phyloP scores from a whole-genome alignment of 2,797 vertebrate genomes.

The Loriculus beryllinus region DNA sequence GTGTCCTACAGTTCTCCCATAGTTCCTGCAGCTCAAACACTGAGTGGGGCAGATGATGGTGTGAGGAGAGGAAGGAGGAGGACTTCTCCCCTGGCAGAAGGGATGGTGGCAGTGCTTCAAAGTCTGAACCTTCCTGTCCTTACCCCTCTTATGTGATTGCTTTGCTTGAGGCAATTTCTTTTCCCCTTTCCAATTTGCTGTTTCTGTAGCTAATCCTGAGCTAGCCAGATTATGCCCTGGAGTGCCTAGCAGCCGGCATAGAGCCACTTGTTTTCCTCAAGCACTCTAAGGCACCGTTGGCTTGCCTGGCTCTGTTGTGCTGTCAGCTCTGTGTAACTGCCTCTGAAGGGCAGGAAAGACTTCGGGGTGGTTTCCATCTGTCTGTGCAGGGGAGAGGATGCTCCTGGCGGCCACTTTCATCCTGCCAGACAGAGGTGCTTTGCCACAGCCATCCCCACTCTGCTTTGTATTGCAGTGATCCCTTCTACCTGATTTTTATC shows the following conservation, averaged over 20 bases:
- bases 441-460: neutral
- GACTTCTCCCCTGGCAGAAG: neutral
- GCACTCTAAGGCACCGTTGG: rapidly evolving
- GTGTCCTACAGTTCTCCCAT: neutral
- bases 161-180: neutral
- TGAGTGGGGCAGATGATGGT: neutral
- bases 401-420: neutral
- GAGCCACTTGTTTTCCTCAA: neutral
- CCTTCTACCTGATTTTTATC: neutral
- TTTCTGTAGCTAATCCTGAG: neutral
- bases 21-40: neutral
- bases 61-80: neutral
- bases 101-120: neutral
- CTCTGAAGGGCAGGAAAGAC: neutral
- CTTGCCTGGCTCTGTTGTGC: neutral
- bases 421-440: neutral
- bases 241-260: neutral
- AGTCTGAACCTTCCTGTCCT: neutral
- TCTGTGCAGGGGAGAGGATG: neutral
- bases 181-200: neutral
- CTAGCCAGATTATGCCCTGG: neutral
- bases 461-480: neutral
- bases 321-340: neutral
- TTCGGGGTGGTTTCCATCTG: neutral
- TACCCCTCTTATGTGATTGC: neutral